Conservation (phyloP, 2,797 vertebrate species). For the Sebastolobus altivelis region DNA sequence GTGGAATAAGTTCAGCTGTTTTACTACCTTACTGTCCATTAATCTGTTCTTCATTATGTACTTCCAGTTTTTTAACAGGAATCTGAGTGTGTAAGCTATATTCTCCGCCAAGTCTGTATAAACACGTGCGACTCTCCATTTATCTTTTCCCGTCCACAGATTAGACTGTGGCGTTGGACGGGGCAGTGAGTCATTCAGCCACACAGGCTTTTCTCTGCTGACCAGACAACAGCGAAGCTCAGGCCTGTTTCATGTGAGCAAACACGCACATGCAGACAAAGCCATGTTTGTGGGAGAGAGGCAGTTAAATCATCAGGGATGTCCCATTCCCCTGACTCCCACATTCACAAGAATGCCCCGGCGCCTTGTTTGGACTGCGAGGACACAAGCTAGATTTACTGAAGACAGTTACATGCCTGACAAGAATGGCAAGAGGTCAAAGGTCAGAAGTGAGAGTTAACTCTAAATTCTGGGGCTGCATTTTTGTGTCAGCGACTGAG, state of each 20-base stretch:
- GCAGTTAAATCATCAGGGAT: slow-evolving; percentile 60
- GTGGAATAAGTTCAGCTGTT: slow-evolving; percentile 21
- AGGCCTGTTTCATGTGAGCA: slow-evolving; percentile 56
- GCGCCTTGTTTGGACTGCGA: slow-evolving; percentile 52
- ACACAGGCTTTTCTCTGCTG: slow-evolving; percentile 38
- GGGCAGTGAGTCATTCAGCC: slow-evolving; percentile 43
- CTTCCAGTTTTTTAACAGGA: slow-evolving; percentile 18
- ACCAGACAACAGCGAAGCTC: slow-evolving; percentile 36
- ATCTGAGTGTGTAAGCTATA: background rate
- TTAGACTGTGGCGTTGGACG: slow-evolving; percentile 25
- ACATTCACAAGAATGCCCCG: slow-evolving; percentile 60
- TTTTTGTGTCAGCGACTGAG: slow-evolving; percentile 55
- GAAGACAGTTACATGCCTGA: slow-evolving; percentile 52
- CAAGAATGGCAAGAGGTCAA: slow-evolving; percentile 60
- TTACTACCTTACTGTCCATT: slow-evolving; percentile 34
- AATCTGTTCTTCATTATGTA: slow-evolving; percentile 36
- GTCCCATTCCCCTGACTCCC: slow-evolving; percentile 48
- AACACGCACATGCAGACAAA: slow-evolving; percentile 59
- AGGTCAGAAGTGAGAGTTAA: slow-evolving; percentile 57
- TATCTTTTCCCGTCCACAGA: slow-evolving; percentile 32
- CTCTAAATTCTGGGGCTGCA: slow-evolving; percentile 51
- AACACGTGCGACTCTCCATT: slow-evolving; percentile 18
- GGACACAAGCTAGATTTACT: slow-evolving; percentile 63
- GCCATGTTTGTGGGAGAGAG: slow-evolving; percentile 49
- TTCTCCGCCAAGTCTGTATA: slow-evolving; percentile 8